Percentiles rank a stretch among this genome's conserved stretches.
phyloP scores from a whole-genome alignment of 35 echinoderm and acorn worm species.

The Stichopus chloronotus region DNA sequence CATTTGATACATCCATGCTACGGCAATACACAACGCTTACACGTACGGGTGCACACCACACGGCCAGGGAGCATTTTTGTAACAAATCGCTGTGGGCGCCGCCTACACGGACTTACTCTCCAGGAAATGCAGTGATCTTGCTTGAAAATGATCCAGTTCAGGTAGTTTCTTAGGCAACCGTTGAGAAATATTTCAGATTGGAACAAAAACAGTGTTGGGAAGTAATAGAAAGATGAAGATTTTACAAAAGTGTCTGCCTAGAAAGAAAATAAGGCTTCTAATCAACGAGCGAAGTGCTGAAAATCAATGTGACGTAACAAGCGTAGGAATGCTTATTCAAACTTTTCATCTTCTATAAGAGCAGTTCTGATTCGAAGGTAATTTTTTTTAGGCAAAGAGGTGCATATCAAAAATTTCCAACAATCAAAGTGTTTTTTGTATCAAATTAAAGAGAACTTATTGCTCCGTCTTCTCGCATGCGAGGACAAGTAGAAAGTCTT shows the following conservation, averaged over 20 bases:
- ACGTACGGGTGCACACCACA: not conserved
- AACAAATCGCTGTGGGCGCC: not conserved
- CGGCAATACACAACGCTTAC: not conserved
- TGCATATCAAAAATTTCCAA: not conserved
- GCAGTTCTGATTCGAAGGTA: not conserved
- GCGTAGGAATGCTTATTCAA: not conserved
- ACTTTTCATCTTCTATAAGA: not conserved
- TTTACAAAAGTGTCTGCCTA: not conserved
- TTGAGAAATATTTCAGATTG: not conserved
- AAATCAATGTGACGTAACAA: not conserved
- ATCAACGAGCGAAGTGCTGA: not conserved
- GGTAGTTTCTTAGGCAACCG: not conserved
- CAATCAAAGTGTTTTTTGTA: not conserved
- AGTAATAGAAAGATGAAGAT: not conserved
- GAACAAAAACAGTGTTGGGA: not conserved
- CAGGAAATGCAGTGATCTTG: not conserved
- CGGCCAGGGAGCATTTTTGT: not conserved
- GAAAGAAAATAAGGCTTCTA: not conserved
- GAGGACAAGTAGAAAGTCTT: not conserved
- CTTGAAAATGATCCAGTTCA: conserved; percentile 21
- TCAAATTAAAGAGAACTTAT: not conserved
- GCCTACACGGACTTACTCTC: not conserved
- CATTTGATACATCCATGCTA: no score
- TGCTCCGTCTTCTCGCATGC: not conserved
- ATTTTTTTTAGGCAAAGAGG: not conserved